A percentile compares a stretch with the other conserved stretches of the same genome.
Conservation (phyloP, 2,797 vertebrate species). For the Mallotus villosus region DNA sequence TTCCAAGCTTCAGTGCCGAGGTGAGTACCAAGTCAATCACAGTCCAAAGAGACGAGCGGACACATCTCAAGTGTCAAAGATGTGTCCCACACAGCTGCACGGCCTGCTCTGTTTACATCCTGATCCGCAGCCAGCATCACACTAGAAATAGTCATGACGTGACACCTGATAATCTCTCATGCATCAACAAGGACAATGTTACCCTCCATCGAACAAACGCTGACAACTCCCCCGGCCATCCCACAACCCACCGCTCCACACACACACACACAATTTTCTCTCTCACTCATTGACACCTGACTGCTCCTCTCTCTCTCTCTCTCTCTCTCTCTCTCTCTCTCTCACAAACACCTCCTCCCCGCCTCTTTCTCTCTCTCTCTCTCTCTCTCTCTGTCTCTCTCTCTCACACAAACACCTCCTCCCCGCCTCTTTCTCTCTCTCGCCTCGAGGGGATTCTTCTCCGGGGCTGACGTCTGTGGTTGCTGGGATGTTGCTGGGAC, state of each 20-base stretch:
- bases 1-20: not conserved
- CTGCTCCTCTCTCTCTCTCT: conserved; percentile 4
- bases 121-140: not conserved
- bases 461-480: conserved; percentile 35
- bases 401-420: conserved; percentile 11
- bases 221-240: not conserved
- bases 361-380: conserved; percentile 11
- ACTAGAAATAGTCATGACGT: not conserved
- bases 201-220: too few species aligned
- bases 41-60: not conserved
- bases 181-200: not conserved
- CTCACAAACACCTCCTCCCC: conserved; percentile 11
- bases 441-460: conserved; percentile 31
- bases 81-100: not conserved
- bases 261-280: not conserved
- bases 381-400: conserved; percentile 7
- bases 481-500: conserved; percentile 60
- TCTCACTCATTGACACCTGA: not conserved
- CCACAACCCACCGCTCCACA: too few species aligned
- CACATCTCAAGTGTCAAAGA: not conserved
- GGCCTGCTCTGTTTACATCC: not conserved
- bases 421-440: conserved; percentile 7
- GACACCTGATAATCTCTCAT: not conserved
- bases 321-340: conserved; percentile 8
- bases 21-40: not conserved